Conservation (phyloP, 2,888 invertebrate genomes). For the Drosophila melanosoma region DNA sequence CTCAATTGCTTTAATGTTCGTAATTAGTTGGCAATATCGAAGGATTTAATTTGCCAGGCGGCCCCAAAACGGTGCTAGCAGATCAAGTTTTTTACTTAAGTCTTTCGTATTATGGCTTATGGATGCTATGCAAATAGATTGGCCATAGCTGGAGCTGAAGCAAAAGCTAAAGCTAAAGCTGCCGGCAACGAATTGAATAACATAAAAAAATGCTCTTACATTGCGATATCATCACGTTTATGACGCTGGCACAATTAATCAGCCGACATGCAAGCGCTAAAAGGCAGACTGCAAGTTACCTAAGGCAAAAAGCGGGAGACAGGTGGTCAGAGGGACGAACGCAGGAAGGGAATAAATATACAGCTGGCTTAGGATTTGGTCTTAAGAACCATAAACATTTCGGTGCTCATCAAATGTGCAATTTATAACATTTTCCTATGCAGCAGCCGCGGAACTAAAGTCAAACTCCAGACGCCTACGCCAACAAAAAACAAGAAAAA, state of each 20-base stretch:
- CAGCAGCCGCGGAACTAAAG: conserved; percentile 41
- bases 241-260: conserved; percentile 84
- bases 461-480: conserved; percentile 70
- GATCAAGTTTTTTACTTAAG: conserved; percentile 71
- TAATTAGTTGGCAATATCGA: conserved; percentile 77
- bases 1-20: conserved; percentile 73
- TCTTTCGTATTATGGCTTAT: conserved; percentile 65
- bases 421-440: conserved; percentile 71
- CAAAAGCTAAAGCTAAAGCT: conserved; percentile 45
- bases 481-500: conserved; percentile 29
- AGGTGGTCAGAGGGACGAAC: background rate
- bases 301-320: background rate
- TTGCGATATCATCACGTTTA: conserved; percentile 85
- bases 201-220: conserved; percentile 82
- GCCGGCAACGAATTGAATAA: conserved; percentile 80
- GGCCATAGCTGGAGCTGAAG: conserved; percentile 15
- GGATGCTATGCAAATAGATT: conserved; percentile 70
- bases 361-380: conserved; percentile 44
- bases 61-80: conserved; percentile 48
- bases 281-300: conserved; percentile 59
- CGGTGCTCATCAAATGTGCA: conserved; percentile 81
- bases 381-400: conserved; percentile 75
- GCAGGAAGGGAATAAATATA: conserved; percentile 33
- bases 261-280: conserved; percentile 82
- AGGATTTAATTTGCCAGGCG: conserved; percentile 56